Percentiles rank a stretch among this genome's conserved stretches.
phyloP scores from a whole-genome alignment of 2,113 vertebrate species.

The Motacilla alba region DNA sequence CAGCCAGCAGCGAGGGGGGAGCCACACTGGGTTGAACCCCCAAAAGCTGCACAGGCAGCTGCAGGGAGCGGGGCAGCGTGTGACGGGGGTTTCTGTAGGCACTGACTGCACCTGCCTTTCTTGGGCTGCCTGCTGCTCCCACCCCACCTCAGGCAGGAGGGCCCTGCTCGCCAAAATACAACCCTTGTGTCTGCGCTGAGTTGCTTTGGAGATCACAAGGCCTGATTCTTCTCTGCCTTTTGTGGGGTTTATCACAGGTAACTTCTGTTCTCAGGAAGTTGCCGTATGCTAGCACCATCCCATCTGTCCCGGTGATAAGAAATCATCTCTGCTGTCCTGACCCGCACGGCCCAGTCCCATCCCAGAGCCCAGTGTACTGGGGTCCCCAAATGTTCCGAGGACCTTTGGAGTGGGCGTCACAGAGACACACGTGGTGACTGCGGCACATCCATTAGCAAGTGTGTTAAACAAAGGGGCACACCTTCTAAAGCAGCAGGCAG shows the following conservation, averaged over 20 bases:
- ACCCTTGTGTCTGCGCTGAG: not conserved
- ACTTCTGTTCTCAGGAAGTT: not conserved
- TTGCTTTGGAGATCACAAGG: not conserved
- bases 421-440: not conserved
- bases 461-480: not conserved
- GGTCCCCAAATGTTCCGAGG: not conserved
- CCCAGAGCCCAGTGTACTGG: not conserved
- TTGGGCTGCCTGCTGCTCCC: not conserved
- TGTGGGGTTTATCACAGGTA: not conserved
- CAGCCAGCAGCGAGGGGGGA: not conserved
- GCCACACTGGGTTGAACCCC: not conserved
- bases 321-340: not conserved
- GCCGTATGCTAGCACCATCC: not conserved
- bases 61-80: not conserved
- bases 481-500: not conserved
- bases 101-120: fast-evolving
- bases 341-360: not conserved
- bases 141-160: not conserved
- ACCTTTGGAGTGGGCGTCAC: not conserved
- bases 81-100: not conserved
- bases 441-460: not conserved
- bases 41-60: not conserved
- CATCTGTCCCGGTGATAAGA: not conserved
- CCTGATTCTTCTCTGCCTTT: not conserved
- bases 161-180: not conserved